Evolutionary conservation across 2,113 vertebrate species (phyloP), one percentile per base, ranked within the genome.

Genomic region (Grammomys surdaster): DNA sequence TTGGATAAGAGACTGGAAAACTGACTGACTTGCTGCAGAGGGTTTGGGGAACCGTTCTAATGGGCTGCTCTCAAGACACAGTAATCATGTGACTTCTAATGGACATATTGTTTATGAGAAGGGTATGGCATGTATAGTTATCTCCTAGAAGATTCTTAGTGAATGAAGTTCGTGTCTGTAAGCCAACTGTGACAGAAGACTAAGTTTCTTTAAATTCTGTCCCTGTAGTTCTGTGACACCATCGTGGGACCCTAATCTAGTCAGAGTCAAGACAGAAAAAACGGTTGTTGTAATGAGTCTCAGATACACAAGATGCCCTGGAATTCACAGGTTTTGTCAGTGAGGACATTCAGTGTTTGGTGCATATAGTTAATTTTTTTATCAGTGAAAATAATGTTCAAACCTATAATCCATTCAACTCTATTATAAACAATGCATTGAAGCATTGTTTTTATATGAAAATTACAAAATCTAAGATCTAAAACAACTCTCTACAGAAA

Each of bases 311-410:
- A 88, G 63, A 46, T 85, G 13, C 69, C 63, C 7, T 88, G 46
- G 31, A 56, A 76, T 75, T 94, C 67, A 75, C 48, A 88, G 26
- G 48, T 76, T 94, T 69, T 3, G 8, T 86, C 58, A 97, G 9
- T 14, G 77, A 93, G 31, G 65, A 63, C 92, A 82, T 80, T 78
- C 54, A 87, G 12, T 69, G 7, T 24, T 93, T 88, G 76, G 16
- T 3, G 58, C 84, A 65, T 48, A 14, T 46, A 85, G 13, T 88
- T 88, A 73, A 56, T 5, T 12, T 75, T 31, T 94, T 7, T 82
- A 87, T 63, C 2, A 70, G 86, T 13, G 5, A 36, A 90, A 89
- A 78, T 46, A 77, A 95, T 31, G 19, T 89, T 77, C 40, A 92
- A 94, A 63, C 13, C 20, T 91, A 5, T 67, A 73, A 78, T 56